Evolutionary conservation across 2,888 invertebrate genomes (phyloP).

Genomic region (Tetragonisca angustula): DNA sequence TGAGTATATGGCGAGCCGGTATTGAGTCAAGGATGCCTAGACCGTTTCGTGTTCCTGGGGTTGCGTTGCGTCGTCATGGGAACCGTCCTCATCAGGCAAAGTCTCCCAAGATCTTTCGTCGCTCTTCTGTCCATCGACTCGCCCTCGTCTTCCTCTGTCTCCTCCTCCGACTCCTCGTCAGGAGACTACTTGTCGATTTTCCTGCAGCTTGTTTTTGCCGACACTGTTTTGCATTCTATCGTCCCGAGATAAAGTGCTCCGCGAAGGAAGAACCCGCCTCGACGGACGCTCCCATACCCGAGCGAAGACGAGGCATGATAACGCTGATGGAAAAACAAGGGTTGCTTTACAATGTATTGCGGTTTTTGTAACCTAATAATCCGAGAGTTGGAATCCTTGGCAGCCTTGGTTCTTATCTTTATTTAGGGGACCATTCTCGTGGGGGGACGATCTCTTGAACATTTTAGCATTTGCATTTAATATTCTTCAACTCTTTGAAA

Average conservation of each 20-base stretch:
- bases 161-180: not conserved
- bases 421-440: too few relatives aligned
- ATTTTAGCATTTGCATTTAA: not conserved
- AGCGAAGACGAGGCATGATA: not conserved
- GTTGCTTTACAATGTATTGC: slow-evolving; percentile 38
- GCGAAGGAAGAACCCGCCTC: not conserved
- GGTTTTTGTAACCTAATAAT: not conserved
- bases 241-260: slow-evolving; percentile 31
- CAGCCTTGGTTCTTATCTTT: not conserved
- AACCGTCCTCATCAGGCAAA: slow-evolving; percentile 81
- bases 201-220: slow-evolving; percentile 36
- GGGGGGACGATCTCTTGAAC: not conserved
- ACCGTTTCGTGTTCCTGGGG: slow-evolving; percentile 80
- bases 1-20: slow-evolving; percentile 69
- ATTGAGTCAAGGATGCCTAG: slow-evolving; percentile 79
- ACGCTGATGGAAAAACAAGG: slow-evolving; percentile 1
- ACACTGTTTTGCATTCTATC: slow-evolving; percentile 56
- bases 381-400: not conserved
- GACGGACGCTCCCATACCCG: too few relatives aligned
- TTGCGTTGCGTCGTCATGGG: slow-evolving; percentile 82
- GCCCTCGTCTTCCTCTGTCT: slow-evolving; percentile 1
- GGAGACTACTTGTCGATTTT: slow-evolving; percentile 17
- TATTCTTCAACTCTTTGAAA: not conserved
- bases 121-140: slow-evolving; percentile 27
- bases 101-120: slow-evolving; percentile 70